Conservation (phyloP, 1,140 invertebrate species). For the Cydia amplana region DNA sequence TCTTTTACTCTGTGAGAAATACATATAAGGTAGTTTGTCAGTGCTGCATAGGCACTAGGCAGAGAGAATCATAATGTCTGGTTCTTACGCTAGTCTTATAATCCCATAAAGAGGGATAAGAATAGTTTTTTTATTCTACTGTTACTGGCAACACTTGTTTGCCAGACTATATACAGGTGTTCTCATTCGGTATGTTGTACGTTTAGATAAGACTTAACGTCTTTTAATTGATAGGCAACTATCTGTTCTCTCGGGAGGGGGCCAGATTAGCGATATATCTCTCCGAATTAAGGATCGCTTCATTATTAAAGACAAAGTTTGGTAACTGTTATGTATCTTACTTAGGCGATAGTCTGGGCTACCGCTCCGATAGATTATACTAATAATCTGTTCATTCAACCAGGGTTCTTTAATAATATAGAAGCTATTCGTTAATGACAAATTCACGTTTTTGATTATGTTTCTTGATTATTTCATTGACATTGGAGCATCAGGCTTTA, state of each 20-base stretch:
- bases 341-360: not conserved
- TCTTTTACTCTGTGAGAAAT: not conserved
- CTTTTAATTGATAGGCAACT: conserved; percentile 24
- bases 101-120: no score
- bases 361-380: not conserved
- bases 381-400: not conserved
- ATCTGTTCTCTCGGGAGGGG: not conserved
- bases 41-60: no score
- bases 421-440: no score
- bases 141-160: no score
- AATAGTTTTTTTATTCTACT: no score
- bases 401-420: no score
- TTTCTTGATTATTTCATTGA: no score
- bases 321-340: not conserved
- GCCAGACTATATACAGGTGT: not conserved
- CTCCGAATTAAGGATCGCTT: conserved; percentile 20
- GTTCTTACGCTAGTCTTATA: no score
- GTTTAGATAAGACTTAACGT: not conserved
- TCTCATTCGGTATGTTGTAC: not conserved
- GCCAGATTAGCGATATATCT: conserved; percentile 29
- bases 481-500: no score
- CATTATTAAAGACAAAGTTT: conserved; percentile 21
- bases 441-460: no score
- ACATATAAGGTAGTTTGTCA: no score
- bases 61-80: no score